Percentiles rank a stretch among this genome's conserved stretches.
Conservation (phyloP, 2,888 invertebrate species). For the Neuroscelio doddi region DNA sequence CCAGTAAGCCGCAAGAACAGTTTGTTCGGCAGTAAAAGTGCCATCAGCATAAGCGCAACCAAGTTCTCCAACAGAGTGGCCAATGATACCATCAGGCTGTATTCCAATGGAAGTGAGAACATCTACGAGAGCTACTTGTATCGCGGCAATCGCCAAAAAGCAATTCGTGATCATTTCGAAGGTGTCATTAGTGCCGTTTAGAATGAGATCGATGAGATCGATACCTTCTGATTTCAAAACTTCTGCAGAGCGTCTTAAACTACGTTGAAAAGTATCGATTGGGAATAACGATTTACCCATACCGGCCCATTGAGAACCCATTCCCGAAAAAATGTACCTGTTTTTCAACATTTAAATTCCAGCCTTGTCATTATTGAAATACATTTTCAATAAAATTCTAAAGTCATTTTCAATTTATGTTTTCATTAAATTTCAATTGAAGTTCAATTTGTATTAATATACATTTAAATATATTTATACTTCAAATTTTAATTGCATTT, state of each 20-base stretch:
- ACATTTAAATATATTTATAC: too few species aligned
- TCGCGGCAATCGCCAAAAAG: slow-evolving; percentile 94
- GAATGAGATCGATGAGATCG: slow-evolving; percentile 86
- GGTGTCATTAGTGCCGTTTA: slow-evolving; percentile 82
- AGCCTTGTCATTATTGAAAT: too few species aligned
- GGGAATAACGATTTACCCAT: slow-evolving; percentile 93
- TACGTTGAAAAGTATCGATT: slow-evolving; percentile 85
- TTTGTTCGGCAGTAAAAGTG: slow-evolving; percentile 94
- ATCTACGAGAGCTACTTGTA: slow-evolving; percentile 97
- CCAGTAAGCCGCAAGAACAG: slow-evolving; percentile 94
- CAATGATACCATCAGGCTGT: slow-evolving; percentile 93
- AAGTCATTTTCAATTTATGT: too few species aligned
- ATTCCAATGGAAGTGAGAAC: slow-evolving; percentile 84
- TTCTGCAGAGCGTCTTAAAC: slow-evolving; percentile 84
- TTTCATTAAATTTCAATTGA: too few species aligned
- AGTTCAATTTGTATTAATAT: too few species aligned
- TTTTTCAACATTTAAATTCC: neutral
- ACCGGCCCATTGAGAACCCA: slow-evolving; percentile 98
- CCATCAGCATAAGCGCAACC: slow-evolving; percentile 98
- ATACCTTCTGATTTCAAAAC: slow-evolving; percentile 85
- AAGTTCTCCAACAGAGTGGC: slow-evolving; percentile 94
- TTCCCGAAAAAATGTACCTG: slow-evolving; percentile 92
- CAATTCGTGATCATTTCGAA: slow-evolving; percentile 92
- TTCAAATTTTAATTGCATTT: too few species aligned
- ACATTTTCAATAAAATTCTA: too few species aligned